Base-by-base conservation (phyloP, 2,797 vertebrate genomes). In the Chlorospingus flavigularis region DNA sequence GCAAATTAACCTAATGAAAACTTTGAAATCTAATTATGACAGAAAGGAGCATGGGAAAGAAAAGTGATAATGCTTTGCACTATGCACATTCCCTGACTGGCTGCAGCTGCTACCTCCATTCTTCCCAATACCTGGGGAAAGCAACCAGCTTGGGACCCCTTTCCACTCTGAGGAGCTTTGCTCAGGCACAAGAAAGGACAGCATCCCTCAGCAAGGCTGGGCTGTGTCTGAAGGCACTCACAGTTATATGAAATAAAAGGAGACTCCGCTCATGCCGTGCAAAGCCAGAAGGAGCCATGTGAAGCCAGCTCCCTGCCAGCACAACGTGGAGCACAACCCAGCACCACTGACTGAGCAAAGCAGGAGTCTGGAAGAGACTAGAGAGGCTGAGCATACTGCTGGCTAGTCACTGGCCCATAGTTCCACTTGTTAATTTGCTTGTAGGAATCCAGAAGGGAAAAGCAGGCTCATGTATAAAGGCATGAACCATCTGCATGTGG, bases 71-170 rank as follows among this genome's bases (percentile, higher is more conserved):
- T 6, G 30, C 23, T 63, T 57, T 33, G 35, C 17, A 6, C 1
- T 23, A 1, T 1, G 5, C 8, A 37, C 0, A 0, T 58, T 73
- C 72, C 53, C 14, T 40, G 68, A 42, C 0, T 3, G 53, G 37
- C 43, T 66, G 43, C 47, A 88, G 23, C 57, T 63, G 50, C 65
- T 47, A 11, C 9, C n/a, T 70, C 5, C 16, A 11, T 47, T 73
- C 50, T 58, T 45, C 67, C 50, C 1, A 1, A 42, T 7, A 40
- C 10, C 8, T 24, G 17, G 20, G 11, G 20, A 31, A 40, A 75
- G n/a, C 3, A 35, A n/a, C 17, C 20, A 71, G 39, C 33, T 26
- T 43, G 31, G 35, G 43, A 45, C 6, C 16, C 28, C 33, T 40
- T 51, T 63, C 58, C 43, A 28, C 7, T 9, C 54, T 11, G 8